These are phyloP conservation scores for Chydorus sphaericus DNA, from an alignment of 2,888 invertebrate species.

Conservation along the genomic window DNA sequence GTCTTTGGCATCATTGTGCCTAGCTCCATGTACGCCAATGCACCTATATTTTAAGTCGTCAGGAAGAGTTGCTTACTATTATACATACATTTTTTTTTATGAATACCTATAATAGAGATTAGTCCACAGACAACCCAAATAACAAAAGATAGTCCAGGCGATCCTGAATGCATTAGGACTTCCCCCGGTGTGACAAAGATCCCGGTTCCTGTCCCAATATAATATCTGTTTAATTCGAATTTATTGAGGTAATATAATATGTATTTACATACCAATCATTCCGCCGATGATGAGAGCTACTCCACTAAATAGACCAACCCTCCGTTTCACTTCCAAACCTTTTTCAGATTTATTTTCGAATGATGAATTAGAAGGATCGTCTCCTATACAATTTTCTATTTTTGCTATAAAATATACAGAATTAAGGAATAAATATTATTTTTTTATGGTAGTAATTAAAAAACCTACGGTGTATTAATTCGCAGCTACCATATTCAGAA, in stretches of 20 bases:
- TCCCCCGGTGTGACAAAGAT: conserved; percentile 14
- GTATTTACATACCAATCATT: conserved; percentile 81
- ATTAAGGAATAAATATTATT: no score
- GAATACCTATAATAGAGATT: conserved; percentile 53
- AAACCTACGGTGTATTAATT: no score
- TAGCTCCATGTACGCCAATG: conserved; percentile 81
- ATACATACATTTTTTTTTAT: conserved; percentile 31
- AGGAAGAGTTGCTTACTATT: no score
- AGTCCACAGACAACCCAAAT: conserved; percentile 65
- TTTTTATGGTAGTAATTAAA: no score
- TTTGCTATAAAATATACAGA: no score
- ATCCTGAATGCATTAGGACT: conserved; percentile 5
- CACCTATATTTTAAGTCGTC: no score
- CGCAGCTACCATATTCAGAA: no score
- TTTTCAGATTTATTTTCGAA: no score
- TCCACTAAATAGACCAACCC: conserved; percentile 64
- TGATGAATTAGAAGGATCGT: no score
- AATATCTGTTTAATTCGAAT: no score
- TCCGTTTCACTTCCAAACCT: conserved; percentile 5
- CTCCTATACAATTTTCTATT: no score
- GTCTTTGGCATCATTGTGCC: conserved; percentile 92
- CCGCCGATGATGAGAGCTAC: conserved; percentile 69
- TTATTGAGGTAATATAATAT: no score
- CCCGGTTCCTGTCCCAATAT: conserved; percentile 13
- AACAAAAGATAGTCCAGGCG: conserved; percentile 49